Evolutionary conservation across 2,113 vertebrate genomes (phyloP).

Genomic region (Pachycephala philippinensis): DNA sequence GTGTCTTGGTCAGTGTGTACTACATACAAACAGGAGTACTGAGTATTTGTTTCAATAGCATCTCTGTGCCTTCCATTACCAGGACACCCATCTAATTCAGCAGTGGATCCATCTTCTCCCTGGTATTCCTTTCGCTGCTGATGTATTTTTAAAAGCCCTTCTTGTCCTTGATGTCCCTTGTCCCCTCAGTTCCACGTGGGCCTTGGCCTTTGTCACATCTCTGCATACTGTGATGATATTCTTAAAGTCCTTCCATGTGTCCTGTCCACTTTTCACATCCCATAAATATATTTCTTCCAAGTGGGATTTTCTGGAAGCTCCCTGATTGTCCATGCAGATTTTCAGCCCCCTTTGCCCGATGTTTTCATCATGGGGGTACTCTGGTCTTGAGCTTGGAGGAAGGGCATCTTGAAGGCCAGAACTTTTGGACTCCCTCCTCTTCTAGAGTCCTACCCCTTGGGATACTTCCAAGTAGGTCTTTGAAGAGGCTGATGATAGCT

Average conservation of each 20-base stretch:
- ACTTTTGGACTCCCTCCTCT: too few species aligned
- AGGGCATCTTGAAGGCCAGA: neutral
- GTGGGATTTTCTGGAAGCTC: neutral
- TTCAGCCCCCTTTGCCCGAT: rapidly evolving
- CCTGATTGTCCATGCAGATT: neutral
- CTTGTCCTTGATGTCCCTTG: too few species aligned
- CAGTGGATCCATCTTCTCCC: neutral
- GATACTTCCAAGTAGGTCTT: neutral
- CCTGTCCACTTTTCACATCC: neutral
- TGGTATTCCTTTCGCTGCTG: neutral
- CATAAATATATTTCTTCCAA: neutral
- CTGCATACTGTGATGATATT: neutral
- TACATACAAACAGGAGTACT: neutral
- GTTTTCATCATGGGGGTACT: neutral
- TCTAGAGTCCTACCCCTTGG: neutral
- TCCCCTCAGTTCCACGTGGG: neutral
- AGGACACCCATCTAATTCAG: neutral
- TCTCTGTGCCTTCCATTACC: neutral
- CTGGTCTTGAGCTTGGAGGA: neutral
- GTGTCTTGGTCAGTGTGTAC: neutral
- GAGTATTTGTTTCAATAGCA: neutral
- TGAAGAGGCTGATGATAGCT: neutral
- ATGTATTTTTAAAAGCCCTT: neutral
- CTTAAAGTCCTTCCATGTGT: neutral
- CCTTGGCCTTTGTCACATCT: neutral